Evolutionary conservation across 2,113 vertebrate genomes (phyloP), one percentile per base, ranked within the genome.

Genomic region (Scophthalmus maximus): DNA sequence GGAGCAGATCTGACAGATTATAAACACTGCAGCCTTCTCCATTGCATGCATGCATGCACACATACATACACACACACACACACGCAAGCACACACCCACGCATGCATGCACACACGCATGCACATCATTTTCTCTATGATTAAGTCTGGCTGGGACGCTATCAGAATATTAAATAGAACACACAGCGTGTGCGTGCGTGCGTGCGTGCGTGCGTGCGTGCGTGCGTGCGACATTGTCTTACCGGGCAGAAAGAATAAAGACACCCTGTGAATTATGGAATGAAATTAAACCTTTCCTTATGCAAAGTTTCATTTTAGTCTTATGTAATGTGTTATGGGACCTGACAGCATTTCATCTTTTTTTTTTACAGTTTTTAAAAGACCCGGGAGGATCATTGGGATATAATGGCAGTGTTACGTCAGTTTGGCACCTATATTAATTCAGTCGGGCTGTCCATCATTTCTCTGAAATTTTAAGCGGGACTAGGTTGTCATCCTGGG

Each of bases 1-100:
- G 61, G 32, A 70, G 80, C 67, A 68, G 50, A 79, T 84, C 78
- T 66, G 73, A 79, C 71, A 50, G 58, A 67, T 81, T 77, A 78
- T 71, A 74, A 85, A 76, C 81, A 80, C 67, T 38, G 32, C 58
- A 67, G n/a, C 60, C 27, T 59, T 74, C 61, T 79, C 50, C 25
- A 22, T 23, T 3, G 17, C 59, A 15, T 47, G 55, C 66, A 38
- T 27, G 32, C 69, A 22, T 29, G 29, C 68, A 40, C 5, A 15
- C 38, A 17, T 9, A 34, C 36, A 53, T 34, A 25, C 52, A 14
- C 64, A 17, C 3, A 36, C 6, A 18, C 26, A 44, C 6, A 10
- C 26, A 42, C 38, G 22, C 30, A 2, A 23, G 30, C 12, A 18
- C 38, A 50, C 23, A 26, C 17, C 40, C 36, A 57, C 42, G 32